Percentiles rank a stretch among this genome's conserved stretches.
phyloP scores from a whole-genome alignment of 1,140 invertebrate species.

The Choristoneura fumiferana region DNA sequence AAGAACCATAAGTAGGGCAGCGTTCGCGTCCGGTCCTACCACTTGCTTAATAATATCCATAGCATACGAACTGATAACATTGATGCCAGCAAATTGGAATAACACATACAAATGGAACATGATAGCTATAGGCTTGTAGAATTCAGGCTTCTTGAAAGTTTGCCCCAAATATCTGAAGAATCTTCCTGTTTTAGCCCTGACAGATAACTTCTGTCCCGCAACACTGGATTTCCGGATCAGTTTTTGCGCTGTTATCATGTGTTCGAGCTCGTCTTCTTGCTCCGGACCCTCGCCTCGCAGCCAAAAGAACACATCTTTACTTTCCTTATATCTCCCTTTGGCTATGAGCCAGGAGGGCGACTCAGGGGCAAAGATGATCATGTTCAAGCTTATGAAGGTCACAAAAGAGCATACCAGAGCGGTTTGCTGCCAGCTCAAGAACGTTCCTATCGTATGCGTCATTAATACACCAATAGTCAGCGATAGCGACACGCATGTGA shows the following conservation, averaged over 20 bases:
- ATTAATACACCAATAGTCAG: slow-evolving; percentile 62
- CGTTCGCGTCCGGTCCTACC: slow-evolving; percentile 56
- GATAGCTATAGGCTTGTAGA: slow-evolving; percentile 66
- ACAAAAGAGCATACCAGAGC: slow-evolving; percentile 62
- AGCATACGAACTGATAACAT: slow-evolving; percentile 66
- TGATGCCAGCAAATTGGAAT: slow-evolving; percentile 71
- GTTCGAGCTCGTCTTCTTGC: slow-evolving; percentile 56
- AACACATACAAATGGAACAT: slow-evolving; percentile 64
- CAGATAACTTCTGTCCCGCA: slow-evolving; percentile 36
- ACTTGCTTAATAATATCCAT: slow-evolving; percentile 62
- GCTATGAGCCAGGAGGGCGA: slow-evolving; percentile 65
- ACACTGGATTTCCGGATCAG: slow-evolving; percentile 51
- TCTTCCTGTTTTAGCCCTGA: slow-evolving; percentile 32
- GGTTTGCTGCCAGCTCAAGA: slow-evolving; percentile 62
- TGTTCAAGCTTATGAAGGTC: slow-evolving; percentile 51
- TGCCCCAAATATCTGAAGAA: slow-evolving; percentile 45
- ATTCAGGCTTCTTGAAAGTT: slow-evolving; percentile 61
- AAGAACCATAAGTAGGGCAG: slow-evolving; percentile 59
- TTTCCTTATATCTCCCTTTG: slow-evolving; percentile 58
- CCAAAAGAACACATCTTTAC: slow-evolving; percentile 57
- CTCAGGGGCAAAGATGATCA: slow-evolving; percentile 64
- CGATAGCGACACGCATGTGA: slow-evolving; percentile 63
- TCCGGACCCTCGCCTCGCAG: slow-evolving; percentile 46
- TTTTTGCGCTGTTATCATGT: slow-evolving; percentile 56
- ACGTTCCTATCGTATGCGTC: slow-evolving; percentile 50